Conservation (phyloP, 2,113 vertebrate species). For the Trichomycterus rosablanca region DNA sequence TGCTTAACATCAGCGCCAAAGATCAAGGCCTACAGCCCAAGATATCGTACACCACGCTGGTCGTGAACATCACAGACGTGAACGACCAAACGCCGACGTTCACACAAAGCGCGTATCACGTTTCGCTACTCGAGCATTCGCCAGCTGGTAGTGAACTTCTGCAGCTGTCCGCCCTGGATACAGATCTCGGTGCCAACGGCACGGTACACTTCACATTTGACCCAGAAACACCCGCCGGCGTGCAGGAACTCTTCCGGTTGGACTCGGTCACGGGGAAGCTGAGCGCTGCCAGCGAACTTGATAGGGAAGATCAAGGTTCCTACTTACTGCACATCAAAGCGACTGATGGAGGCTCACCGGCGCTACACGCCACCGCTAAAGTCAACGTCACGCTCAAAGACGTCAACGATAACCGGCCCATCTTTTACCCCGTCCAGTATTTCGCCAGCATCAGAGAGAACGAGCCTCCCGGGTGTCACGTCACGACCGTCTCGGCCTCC, state of each 20-base stretch:
- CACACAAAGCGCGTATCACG: conserved; percentile 70
- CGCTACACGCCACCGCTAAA: conserved; percentile 73
- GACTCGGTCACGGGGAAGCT: conserved; percentile 78
- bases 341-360: conserved; percentile 79
- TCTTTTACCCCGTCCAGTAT: conserved; percentile 93
- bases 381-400: conserved; percentile 86
- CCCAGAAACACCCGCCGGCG: conserved; percentile 65
- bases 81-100: conserved; percentile 90
- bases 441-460: conserved; percentile 95
- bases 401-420: conserved; percentile 90
- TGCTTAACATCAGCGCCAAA: conserved; percentile 91
- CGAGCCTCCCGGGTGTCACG: conserved; percentile 81
- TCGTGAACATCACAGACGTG: conserved; percentile 85
- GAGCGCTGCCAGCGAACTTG: conserved; percentile 75
- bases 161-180: conserved; percentile 78
- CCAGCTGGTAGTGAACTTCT: conserved; percentile 80
- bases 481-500: conserved; percentile 81
- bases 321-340: conserved; percentile 80
- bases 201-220: conserved; percentile 86
- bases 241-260: conserved; percentile 76
- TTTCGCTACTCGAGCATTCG: conserved; percentile 81
- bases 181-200: conserved; percentile 91
- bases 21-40: conserved; percentile 94
- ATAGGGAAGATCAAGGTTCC: conserved; percentile 81
- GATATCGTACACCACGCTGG: conserved; percentile 83